A percentile compares a stretch with the other conserved stretches of the same genome.
phyloP scores from a whole-genome alignment of 2,113 vertebrate genomes.

The Petrocephalus zakoni region DNA sequence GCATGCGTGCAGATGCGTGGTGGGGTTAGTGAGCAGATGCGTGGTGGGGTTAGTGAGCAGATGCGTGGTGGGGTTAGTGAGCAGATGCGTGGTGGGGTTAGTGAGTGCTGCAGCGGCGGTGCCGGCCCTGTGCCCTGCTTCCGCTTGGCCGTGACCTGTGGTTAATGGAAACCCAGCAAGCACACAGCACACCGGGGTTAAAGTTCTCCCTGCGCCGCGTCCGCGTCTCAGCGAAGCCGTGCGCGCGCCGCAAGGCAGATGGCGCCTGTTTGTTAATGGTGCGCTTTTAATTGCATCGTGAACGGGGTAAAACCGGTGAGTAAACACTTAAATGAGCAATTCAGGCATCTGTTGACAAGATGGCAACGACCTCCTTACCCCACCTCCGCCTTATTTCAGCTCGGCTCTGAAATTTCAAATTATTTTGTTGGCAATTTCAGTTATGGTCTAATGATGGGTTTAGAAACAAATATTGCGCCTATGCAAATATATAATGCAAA shows the following conservation, averaged over 20 bases:
- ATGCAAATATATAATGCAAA: background rate
- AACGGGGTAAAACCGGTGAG: background rate
- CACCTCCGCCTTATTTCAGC: background rate
- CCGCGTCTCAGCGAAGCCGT: background rate
- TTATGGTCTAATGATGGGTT: background rate
- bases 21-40: too few species aligned
- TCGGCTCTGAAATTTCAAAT: background rate
- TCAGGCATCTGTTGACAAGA: conserved; percentile 10
- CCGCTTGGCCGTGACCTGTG: background rate
- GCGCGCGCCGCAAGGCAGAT: background rate
- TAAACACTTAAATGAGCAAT: conserved; percentile 13
- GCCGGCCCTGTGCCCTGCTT: background rate
- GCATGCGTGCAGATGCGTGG: too few species aligned
- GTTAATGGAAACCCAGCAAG: background rate
- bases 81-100: background rate
- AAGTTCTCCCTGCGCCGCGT: background rate
- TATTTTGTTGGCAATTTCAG: background rate
- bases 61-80: background rate
- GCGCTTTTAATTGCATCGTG: conserved; percentile 6
- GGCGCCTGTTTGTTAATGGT: background rate
- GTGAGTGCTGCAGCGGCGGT: background rate
- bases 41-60: background rate
- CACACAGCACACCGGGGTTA: conserved; percentile 47
- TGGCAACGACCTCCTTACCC: background rate
- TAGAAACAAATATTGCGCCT: background rate